A percentile compares a stretch with the other conserved stretches of the same genome.
phyloP scores from a whole-genome alignment of 2,113 vertebrate genomes.

The Anoplopoma fimbria region DNA sequence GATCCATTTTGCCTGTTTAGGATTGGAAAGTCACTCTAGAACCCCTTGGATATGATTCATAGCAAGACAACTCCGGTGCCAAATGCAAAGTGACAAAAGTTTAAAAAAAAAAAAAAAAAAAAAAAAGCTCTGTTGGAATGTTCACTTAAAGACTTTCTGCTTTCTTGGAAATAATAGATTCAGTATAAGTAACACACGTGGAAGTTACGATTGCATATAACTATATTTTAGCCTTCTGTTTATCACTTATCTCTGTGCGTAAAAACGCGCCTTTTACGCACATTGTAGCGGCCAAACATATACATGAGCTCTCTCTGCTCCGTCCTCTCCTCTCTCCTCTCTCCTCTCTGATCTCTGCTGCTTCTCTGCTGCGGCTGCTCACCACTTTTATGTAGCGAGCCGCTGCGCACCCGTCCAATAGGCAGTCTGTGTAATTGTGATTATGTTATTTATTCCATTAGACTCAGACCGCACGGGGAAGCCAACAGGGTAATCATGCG shows the following conservation, averaged over 20 bases:
- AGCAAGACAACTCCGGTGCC: background rate
- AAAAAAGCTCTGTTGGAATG: slow-evolving; percentile 1
- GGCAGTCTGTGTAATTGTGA: slow-evolving; percentile 43
- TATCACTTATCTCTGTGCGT: slow-evolving; percentile 35
- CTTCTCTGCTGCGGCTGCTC: slow-evolving; percentile 32
- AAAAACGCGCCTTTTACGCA: too few species aligned
- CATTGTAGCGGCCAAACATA: too few species aligned
- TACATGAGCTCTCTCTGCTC: background rate
- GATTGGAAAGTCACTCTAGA: background rate
- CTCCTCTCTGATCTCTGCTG: slow-evolving; percentile 24
- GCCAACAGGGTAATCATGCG: slow-evolving; percentile 9
- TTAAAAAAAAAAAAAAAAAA: slow-evolving; percentile 4
- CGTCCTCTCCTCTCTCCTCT: slow-evolving; percentile 5
- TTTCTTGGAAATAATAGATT: background rate
- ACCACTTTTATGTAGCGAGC: background rate
- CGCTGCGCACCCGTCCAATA: slow-evolving; percentile 41
- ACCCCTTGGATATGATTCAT: background rate
- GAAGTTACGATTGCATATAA: background rate
- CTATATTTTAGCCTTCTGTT: background rate
- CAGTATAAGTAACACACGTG: background rate
- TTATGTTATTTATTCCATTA: slow-evolving; percentile 30
- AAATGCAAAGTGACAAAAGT: slow-evolving; percentile 24
- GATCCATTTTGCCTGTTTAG: slow-evolving; percentile 74
- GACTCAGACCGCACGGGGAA: background rate
- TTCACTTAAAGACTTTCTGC: background rate